Conservation (phyloP, 2,113 vertebrate species). For the Ciconia maguari region DNA sequence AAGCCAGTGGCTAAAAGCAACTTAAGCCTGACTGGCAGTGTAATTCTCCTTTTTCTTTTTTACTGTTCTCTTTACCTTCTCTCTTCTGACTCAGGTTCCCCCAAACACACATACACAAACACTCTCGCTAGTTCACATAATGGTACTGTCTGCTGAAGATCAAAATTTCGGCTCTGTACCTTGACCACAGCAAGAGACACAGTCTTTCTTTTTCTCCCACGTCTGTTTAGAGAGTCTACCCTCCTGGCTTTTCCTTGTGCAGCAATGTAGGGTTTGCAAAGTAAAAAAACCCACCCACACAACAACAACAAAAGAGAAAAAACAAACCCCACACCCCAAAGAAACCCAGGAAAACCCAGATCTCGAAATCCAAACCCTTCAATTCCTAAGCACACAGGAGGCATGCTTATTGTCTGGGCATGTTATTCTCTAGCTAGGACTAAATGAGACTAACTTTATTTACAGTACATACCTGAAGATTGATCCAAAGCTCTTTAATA, state of each 20-base stretch:
- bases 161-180: neutral
- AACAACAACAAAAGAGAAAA: neutral
- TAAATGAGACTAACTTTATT: neutral
- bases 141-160: neutral
- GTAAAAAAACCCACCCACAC: neutral
- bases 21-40: neutral
- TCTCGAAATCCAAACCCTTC: neutral
- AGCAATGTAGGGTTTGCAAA: neutral
- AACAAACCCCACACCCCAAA: neutral
- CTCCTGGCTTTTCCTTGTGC: neutral
- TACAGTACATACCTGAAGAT: neutral
- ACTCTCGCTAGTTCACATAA: neutral
- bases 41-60: neutral
- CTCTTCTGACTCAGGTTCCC: neutral
- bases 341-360: neutral
- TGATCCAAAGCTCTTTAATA: neutral
- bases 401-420: neutral
- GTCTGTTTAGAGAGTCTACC: neutral
- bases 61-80: neutral
- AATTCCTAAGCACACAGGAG: neutral
- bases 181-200: neutral
- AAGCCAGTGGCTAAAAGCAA: neutral
- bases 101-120: neutral
- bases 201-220: neutral
- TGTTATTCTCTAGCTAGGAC: neutral